Conservation (phyloP, 92 coral and sea anemone genomes). For the Ricordea florida region DNA sequence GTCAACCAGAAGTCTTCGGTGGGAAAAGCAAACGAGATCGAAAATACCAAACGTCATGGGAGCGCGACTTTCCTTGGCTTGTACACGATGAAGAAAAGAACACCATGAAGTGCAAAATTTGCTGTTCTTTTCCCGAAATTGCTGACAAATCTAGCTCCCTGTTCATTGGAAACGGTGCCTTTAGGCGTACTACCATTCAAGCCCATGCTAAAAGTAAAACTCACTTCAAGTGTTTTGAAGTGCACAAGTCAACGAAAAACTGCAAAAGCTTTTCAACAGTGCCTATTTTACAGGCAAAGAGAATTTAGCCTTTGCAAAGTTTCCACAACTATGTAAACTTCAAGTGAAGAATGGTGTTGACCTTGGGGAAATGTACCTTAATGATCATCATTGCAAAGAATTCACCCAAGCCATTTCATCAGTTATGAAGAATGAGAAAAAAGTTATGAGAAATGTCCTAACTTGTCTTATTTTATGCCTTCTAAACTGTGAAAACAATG, state of each 20-base stretch:
- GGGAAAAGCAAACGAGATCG: too few relatives aligned
- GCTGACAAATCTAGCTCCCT: conserved; percentile 38
- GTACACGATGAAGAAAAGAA: conserved; percentile 18
- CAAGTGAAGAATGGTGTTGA: conserved; percentile 48
- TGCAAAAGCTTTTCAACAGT: conserved; percentile 37
- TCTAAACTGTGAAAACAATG: too few relatives aligned
- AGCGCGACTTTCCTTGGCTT: conserved; percentile 32
- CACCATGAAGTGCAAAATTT: conserved; percentile 26
- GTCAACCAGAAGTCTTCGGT: too few relatives aligned
- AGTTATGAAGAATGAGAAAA: conserved; percentile 26
- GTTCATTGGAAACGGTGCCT: conserved; percentile 14
- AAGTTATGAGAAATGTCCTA: too few relatives aligned
- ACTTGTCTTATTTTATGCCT: too few relatives aligned
- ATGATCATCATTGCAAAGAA: conserved; percentile 41
- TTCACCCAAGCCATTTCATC: conserved; percentile 26
- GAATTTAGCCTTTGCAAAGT: conserved; percentile 39
- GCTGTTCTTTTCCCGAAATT: conserved; percentile 27
- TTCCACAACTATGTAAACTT: conserved; percentile 36
- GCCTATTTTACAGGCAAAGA: conserved; percentile 47
- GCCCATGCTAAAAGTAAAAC: conserved; percentile 26
- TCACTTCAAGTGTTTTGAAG: conserved; percentile 31
- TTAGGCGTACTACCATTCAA: conserved; percentile 18
- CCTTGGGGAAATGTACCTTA: conserved; percentile 41
- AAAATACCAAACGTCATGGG: conserved; percentile 30
- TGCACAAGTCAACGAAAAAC: conserved; percentile 23